Percentiles rank a stretch among this genome's conserved stretches.
Conservation (phyloP, 2,888 invertebrate species). For the Eristalinus aeneus region DNA sequence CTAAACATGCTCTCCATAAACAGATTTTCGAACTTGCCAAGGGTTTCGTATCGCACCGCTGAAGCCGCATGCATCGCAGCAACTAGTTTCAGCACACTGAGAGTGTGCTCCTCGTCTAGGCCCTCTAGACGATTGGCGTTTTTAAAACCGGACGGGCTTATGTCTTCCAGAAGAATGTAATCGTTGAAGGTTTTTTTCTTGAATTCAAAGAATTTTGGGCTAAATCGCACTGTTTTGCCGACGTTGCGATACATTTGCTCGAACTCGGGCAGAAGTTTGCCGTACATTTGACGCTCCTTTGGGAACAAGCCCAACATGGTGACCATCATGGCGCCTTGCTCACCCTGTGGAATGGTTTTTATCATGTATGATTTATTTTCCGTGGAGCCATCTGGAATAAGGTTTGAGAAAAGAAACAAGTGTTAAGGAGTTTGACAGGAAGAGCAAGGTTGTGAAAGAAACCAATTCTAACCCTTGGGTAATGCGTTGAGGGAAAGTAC, state of each 20-base stretch:
- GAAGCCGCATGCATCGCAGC: conserved; percentile 78
- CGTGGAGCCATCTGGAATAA: conserved; percentile 70
- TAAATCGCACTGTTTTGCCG: conserved; percentile 74
- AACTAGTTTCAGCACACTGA: conserved; percentile 74
- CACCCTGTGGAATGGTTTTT: conserved; percentile 74
- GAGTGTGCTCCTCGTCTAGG: conserved; percentile 74
- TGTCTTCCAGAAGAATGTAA: conserved; percentile 77
- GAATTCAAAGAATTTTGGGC: conserved; percentile 75
- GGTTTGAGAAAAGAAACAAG: too few species aligned
- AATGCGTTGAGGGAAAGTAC: too few species aligned
- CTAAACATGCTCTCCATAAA: conserved; percentile 66
- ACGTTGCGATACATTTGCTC: conserved; percentile 75
- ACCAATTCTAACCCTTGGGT: too few species aligned
- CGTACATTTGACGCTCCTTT: conserved; percentile 78
- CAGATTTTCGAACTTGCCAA: conserved; percentile 72
- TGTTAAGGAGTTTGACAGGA: too few species aligned
- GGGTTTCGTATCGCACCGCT: conserved; percentile 72
- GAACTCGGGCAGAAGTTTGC: conserved; percentile 75
- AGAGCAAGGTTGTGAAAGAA: too few species aligned
- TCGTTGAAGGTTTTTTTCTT: conserved; percentile 73
- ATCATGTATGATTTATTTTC: conserved; percentile 74
- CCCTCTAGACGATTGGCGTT: conserved; percentile 76
- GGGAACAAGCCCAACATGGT: conserved; percentile 75
- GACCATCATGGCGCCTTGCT: conserved; percentile 56
- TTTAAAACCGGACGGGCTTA: conserved; percentile 75